Evolutionary conservation across 2,113 vertebrate genomes (phyloP).

Genomic region (Hymenochirus boettgeri): DNA sequence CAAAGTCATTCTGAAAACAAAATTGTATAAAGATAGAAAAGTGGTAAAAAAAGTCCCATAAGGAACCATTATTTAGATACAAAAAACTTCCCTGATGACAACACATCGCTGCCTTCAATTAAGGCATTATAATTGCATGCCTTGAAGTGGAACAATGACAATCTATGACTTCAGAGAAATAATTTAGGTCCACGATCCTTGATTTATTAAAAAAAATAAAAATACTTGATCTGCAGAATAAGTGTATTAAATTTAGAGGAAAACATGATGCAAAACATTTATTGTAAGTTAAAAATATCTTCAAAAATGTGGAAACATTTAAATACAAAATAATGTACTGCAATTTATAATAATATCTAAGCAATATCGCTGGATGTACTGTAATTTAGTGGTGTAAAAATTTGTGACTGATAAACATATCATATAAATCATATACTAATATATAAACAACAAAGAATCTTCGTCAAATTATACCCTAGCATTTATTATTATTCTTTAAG

Average conservation of each 20-base stretch:
- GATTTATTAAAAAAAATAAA: slow-evolving; percentile 39
- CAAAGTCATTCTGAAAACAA: slow-evolving; percentile 50
- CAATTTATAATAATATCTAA: no score
- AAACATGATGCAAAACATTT: slow-evolving; percentile 12
- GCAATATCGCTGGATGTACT: no score
- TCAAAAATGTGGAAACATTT: no score
- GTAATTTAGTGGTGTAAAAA: no score
- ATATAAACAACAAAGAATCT: no score
- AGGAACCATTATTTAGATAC: slow-evolving; percentile 70
- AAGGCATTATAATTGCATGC: slow-evolving; percentile 76
- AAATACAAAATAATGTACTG: no score
- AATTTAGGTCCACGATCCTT: slow-evolving; percentile 32
- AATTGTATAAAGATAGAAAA: slow-evolving; percentile 52
- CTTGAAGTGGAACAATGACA: slow-evolving; percentile 75
- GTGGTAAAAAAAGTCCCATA: slow-evolving; percentile 55
- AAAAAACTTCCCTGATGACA: slow-evolving; percentile 70
- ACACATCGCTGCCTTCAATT: slow-evolving; percentile 77
- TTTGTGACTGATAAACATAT: no score
- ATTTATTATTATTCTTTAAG: no score
- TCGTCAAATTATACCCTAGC: no score
- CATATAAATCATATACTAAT: no score
- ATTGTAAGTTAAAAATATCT: no score
- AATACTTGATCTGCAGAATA: slow-evolving; percentile 26
- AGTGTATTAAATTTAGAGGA: slow-evolving; percentile 27
- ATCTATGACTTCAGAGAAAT: slow-evolving; percentile 64